These are phyloP conservation scores for Pyrgus malvae DNA, from an alignment of 2,888 invertebrate genomes.

Conservation along the genomic window DNA sequence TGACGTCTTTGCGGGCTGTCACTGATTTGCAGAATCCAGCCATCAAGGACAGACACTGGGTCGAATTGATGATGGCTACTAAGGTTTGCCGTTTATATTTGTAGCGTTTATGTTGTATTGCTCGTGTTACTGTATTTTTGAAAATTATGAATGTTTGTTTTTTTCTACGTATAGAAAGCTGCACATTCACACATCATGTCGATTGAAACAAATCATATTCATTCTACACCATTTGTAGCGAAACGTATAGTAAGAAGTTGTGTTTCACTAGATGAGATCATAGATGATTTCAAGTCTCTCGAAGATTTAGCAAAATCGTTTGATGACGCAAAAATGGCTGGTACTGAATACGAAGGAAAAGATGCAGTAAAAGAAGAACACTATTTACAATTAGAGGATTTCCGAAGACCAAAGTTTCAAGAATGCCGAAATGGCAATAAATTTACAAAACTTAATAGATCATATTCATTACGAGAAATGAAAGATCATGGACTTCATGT, in stretches of 20 bases:
- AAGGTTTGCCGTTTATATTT: constrained; percentile 77
- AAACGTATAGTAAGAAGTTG: constrained; percentile 37
- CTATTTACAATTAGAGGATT: constrained; percentile 56
- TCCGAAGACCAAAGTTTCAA: constrained; percentile 55
- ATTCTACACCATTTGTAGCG: constrained; percentile 39
- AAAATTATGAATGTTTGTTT: constrained; percentile 15
- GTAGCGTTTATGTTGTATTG: background rate
- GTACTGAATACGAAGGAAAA: constrained; percentile 22
- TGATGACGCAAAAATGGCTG: constrained; percentile 32
- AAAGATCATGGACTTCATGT: constrained; percentile 53
- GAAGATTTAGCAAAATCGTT: constrained; percentile 43
- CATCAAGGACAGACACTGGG: constrained; percentile 96
- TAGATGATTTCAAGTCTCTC: constrained; percentile 60
- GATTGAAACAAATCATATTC: constrained; percentile 49
- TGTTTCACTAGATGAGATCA: constrained; percentile 51
- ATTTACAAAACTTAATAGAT: constrained; percentile 50
- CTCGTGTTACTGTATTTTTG: background rate
- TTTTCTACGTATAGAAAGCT: constrained; percentile 57
- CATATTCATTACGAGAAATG: constrained; percentile 58
- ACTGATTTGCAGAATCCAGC: constrained; percentile 97
- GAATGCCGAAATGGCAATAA: constrained; percentile 45
- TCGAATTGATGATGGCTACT: constrained; percentile 95
- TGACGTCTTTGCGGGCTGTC: constrained; percentile 95
- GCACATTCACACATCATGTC: constrained; percentile 51
- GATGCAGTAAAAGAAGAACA: constrained; percentile 33